Evolutionary conservation across 2,888 invertebrate genomes (phyloP).

Genomic region (Drosophila paranaensis): DNA sequence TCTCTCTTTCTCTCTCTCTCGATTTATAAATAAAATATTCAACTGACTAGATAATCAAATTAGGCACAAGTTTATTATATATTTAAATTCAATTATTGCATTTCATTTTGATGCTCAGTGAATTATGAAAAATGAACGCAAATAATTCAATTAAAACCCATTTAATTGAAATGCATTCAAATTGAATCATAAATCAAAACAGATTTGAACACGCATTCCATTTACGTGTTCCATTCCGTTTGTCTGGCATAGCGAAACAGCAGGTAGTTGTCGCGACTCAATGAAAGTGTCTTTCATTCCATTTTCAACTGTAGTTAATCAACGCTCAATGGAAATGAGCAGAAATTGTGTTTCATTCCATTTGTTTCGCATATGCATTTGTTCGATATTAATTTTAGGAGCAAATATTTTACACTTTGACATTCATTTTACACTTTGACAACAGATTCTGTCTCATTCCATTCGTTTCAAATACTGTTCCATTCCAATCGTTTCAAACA

Average conservation of each 20-base stretch:
- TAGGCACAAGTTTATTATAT: not conserved
- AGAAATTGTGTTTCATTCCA: not conserved
- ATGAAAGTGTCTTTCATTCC: not conserved
- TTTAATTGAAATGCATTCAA: conserved; percentile 2
- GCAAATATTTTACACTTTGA: not conserved
- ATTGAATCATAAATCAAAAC: not conserved
- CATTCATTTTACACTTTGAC: no score
- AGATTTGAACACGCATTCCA: not conserved
- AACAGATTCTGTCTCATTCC: not conserved
- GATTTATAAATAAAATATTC: not conserved
- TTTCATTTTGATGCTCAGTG: not conserved
- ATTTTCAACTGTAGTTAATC: not conserved
- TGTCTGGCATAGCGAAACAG: not conserved
- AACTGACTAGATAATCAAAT: conserved; percentile 7
- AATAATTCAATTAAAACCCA: not conserved
- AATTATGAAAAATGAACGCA: not conserved
- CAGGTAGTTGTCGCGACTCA: no score
- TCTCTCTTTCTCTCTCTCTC: not conserved
- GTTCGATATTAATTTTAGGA: not conserved
- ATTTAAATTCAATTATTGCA: conserved; percentile 8
- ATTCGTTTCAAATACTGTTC: not conserved
- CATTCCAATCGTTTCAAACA: not conserved
- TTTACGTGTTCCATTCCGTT: conserved; percentile 6
- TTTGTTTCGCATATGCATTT: not conserved
- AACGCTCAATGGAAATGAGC: no score